Evolutionary conservation across 2,113 vertebrate genomes (phyloP).

Genomic region (Amphilophus citrinellus): DNA sequence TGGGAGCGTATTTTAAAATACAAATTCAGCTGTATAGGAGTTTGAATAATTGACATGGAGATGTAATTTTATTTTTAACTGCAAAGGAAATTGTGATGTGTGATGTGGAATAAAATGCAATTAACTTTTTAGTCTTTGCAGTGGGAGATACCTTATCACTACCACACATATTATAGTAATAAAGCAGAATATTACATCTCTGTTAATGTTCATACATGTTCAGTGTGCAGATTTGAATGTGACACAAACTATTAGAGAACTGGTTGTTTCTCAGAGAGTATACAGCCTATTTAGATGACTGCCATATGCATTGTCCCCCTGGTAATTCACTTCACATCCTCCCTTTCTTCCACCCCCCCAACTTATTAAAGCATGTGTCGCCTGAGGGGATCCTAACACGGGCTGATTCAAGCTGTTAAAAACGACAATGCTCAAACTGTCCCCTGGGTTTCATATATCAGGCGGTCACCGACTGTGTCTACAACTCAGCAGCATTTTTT

Average conservation of each 20-base stretch:
- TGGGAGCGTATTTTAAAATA: neutral
- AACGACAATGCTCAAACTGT: constrained; percentile 68
- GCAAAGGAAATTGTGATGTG: neutral
- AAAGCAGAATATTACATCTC: neutral
- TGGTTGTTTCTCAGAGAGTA: neutral
- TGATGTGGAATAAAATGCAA: neutral
- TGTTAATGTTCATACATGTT: neutral
- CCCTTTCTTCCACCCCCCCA: constrained; percentile 24
- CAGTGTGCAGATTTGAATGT: neutral
- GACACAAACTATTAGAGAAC: constrained; percentile 13
- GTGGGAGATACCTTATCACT: neutral
- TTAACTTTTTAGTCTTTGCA: neutral
- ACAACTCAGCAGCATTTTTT: constrained; percentile 21
- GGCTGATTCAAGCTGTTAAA: constrained; percentile 73
- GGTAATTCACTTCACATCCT: constrained; percentile 62
- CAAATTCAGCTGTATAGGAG: neutral
- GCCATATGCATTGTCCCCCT: constrained; percentile 61
- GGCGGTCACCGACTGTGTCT: constrained; percentile 21
- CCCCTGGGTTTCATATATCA: constrained; percentile 68
- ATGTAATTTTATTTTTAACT: neutral
- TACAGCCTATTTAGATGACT: constrained; percentile 37
- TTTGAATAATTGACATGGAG: constrained; percentile 14
- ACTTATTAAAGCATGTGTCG: constrained; percentile 75
- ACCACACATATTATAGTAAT: neutral
- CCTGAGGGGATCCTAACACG: constrained; percentile 70